Evolutionary conservation across 2,888 invertebrate species (phyloP), one percentile per base, ranked within the genome.

Genomic region (Coelopa pilipes): DNA sequence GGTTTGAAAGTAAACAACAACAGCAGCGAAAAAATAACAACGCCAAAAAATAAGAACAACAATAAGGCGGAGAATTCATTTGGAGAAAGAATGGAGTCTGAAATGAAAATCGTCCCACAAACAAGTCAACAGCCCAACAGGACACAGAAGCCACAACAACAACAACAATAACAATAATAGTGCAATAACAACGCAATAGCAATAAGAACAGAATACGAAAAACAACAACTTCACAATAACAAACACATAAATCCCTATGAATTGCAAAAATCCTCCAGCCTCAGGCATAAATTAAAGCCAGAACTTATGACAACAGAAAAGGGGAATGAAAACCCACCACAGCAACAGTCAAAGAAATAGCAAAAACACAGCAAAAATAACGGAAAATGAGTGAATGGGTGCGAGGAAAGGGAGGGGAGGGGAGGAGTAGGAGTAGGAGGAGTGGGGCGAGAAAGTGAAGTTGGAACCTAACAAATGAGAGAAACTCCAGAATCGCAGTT

Each of bases 181-280:
- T 17, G 63, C 34, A 7, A 2, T 17, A 57, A 67, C 66, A 74
- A 75, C 73, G 53, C 73, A 74, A 73, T 70, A 76, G 73, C 73
- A 75, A 76, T 4, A 60, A 59, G 13, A 65, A 46, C 57, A 47
- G 62, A n/a, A n/a, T n/a, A n/a, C n/a, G n/a, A n/a, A n/a, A n/a
- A n/a, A 34, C 34, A 7, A 2, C 34, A 57, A 67, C 66, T 73
- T 73, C 73, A 60, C 73, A 74, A 73, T 70, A 76, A 74, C 73
- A 75, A 76, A 75, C 71, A 72, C 70, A 75, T 75, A 75, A 75
- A 75, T 76, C 75, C 71, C 34, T 60, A 73, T 63, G 73, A 71
- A 75, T 74, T 70, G 67, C 67, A 53, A 65, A 70, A 62, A 34
- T 63, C 45, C 70, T 62, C 62, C 53, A 53, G 70, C 62, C 55